phyloP scores from a whole-genome alignment of 1,140 invertebrate genomes.

The Lepidurus apus region DNA sequence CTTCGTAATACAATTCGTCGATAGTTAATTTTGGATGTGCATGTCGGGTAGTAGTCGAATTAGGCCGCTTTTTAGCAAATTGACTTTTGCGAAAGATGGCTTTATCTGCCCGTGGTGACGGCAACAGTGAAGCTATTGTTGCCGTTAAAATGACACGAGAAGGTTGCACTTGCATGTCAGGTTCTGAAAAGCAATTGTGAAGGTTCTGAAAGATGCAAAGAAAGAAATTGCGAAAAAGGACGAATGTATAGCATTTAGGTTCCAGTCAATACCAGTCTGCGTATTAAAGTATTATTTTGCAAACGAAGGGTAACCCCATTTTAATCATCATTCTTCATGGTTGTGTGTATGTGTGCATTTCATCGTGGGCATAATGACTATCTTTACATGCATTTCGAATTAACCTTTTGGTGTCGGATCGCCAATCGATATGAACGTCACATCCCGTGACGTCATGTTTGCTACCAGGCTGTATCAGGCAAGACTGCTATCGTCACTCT shows the following conservation, averaged over 20 bases:
- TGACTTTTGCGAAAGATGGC: neutral
- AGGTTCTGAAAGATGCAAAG: neutral
- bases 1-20: neutral
- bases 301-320: no score
- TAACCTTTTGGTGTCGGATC: neutral
- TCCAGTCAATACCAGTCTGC: neutral
- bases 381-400: neutral
- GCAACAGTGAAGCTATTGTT: neutral
- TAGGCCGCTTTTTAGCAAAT: neutral
- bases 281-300: neutral
- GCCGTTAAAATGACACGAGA: neutral
- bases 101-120: neutral
- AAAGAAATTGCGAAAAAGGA: neutral
- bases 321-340: neutral
- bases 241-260: neutral
- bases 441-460: conserved; percentile 4
- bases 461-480: conserved; percentile 20
- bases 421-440: neutral
- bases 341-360: neutral
- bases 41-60: neutral
- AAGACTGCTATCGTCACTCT: conserved; percentile 9
- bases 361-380: neutral
- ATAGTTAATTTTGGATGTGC: neutral
- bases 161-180: conserved; percentile 5
- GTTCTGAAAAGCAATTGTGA: neutral